phyloP scores from a whole-genome alignment of 2,888 invertebrate species.

The Flabesymbios commensalis region DNA sequence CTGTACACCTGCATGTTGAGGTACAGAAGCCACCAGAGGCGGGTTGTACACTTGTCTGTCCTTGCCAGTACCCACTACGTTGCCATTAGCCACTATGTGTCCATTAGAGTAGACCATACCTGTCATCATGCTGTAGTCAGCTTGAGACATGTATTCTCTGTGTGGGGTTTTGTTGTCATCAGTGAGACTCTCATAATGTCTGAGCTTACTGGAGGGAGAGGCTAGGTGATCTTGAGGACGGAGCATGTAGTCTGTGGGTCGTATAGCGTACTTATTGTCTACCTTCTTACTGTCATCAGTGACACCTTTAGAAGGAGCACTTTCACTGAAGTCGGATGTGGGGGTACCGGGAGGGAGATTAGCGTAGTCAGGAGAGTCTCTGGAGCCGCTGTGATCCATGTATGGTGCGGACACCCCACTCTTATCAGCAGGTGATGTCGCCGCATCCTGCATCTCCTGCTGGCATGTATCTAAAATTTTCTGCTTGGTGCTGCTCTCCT shows the following conservation, averaged over 20 bases:
- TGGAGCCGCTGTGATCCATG: not conserved
- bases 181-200: not conserved
- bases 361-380: not conserved
- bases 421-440: too few species aligned
- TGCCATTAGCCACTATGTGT: conserved; percentile 23
- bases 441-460: too few species aligned
- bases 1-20: not conserved
- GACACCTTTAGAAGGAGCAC: not conserved
- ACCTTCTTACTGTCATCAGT: not conserved
- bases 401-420: not conserved
- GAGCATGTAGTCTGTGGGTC: conserved; percentile 32
- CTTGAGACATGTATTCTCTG: not conserved
- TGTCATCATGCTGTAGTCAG: conserved; percentile 4
- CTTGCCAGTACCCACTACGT: too few species aligned
- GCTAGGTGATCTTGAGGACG: conserved; percentile 7
- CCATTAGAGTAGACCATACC: conserved; percentile 9
- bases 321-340: not conserved
- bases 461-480: too few species aligned
- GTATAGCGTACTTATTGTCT: conserved; percentile 9
- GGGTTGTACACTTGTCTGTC: too few species aligned
- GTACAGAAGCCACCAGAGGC: conserved; percentile 4
- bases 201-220: not conserved
- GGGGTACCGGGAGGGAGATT: not conserved
- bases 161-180: not conserved
- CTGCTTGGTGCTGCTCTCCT: too few species aligned